These are phyloP conservation scores for Xestobium rufovillosum DNA, from an alignment of 2,888 invertebrate species.

Conservation along the genomic window DNA sequence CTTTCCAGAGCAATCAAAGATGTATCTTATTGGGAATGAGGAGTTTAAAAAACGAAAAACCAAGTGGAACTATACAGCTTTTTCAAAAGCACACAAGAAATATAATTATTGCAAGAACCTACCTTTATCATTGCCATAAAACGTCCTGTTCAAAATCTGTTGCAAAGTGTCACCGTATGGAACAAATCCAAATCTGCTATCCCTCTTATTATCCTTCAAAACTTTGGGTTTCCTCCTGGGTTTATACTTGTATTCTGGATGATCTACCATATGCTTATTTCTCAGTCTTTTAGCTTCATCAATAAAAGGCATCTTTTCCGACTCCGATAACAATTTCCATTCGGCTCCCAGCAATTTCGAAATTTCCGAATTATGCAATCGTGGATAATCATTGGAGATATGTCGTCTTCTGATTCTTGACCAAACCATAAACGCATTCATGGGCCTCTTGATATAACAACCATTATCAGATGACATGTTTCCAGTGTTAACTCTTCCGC, in stretches of 20 bases:
- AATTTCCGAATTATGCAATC: conserved; percentile 70
- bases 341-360: conserved; percentile 75
- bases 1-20: no score
- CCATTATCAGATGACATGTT: conserved; percentile 7
- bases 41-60: no score
- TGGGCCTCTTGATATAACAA: conserved; percentile 86
- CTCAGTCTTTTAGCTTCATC: conserved; percentile 69
- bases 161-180: no score
- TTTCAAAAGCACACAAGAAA: no score
- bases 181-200: no score
- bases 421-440: conserved; percentile 93
- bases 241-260: conserved; percentile 42
- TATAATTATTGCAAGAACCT: no score
- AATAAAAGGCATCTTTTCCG: conserved; percentile 78
- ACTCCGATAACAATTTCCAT: conserved; percentile 75
- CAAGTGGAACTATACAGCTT: no score
- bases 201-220: conserved; percentile 23
- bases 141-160: not conserved
- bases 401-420: conserved; percentile 70
- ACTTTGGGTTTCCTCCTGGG: conserved; percentile 38
- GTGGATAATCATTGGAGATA: conserved; percentile 77
- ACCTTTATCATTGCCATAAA: no score
- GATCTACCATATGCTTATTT: conserved; percentile 41
- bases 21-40: no score
- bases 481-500: conserved; percentile 17